A percentile compares a stretch with the other conserved stretches of the same genome.
These are phyloP conservation scores for Caenorhabditis virilis DNA, from an alignment of 2,888 invertebrate species.

Conservation along the genomic window DNA sequence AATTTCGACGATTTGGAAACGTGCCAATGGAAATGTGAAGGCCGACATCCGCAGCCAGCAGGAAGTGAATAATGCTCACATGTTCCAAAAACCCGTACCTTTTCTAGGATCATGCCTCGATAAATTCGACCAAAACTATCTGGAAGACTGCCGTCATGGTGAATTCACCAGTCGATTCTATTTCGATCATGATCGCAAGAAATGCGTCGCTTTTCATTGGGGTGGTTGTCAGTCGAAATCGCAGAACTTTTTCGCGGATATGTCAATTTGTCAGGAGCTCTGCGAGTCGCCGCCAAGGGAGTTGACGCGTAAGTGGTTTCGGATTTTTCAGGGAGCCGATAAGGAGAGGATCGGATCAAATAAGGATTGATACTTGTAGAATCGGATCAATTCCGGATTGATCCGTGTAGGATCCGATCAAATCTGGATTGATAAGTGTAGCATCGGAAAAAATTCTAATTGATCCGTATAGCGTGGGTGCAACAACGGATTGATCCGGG, in stretches of 20 bases:
- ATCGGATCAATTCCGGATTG: too few relatives aligned
- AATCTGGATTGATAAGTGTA: too few relatives aligned
- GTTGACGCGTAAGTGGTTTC: constrained; percentile 43
- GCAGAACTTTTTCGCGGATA: constrained; percentile 54
- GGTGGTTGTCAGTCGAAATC: constrained; percentile 60
- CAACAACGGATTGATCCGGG: too few relatives aligned
- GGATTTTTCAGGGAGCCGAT: too few relatives aligned
- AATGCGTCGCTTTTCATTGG: constrained; percentile 61
- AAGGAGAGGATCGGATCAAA: too few relatives aligned
- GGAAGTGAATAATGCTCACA: constrained; percentile 34
- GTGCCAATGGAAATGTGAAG: constrained; percentile 64
- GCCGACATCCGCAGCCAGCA: constrained; percentile 47
- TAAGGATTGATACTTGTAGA: too few relatives aligned
- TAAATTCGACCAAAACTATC: constrained; percentile 57
- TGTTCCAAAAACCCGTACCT: background rate
- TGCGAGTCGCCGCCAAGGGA: constrained; percentile 55
- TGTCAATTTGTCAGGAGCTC: constrained; percentile 47
- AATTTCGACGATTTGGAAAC: constrained; percentile 57
- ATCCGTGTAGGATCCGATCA: too few relatives aligned
- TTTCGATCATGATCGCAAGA: constrained; percentile 57
- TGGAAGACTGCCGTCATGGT: constrained; percentile 60
- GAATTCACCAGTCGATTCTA: constrained; percentile 60
- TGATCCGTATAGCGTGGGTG: too few relatives aligned
- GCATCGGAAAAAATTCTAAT: too few relatives aligned
- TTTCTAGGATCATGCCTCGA: constrained; percentile 61